phyloP scores from a whole-genome alignment of 2,797 vertebrate genomes.

The Pygocentrus nattereri region DNA sequence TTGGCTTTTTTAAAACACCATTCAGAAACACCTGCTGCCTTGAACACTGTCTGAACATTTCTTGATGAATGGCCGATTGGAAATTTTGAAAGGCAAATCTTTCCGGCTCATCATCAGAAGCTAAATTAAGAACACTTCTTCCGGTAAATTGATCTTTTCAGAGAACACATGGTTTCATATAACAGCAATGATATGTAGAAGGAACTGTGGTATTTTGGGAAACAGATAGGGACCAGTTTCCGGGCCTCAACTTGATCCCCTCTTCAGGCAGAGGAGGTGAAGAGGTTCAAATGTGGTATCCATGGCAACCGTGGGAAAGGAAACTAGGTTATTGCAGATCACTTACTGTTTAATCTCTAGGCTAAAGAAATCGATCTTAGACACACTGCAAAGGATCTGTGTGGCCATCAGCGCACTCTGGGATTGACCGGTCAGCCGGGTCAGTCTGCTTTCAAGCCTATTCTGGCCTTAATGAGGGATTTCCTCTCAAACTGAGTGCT shows the following conservation, averaged over 20 bases:
- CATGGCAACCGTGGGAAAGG: conserved; percentile 30
- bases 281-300: background rate
- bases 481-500: background rate
- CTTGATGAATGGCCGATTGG: too few relatives aligned
- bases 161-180: too few relatives aligned
- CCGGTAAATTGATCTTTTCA: too few relatives aligned
- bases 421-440: background rate
- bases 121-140: too few relatives aligned
- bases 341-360: conserved; percentile 25
- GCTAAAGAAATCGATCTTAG: conserved; percentile 21
- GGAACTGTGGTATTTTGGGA: too few relatives aligned
- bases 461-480: conserved; percentile 14
- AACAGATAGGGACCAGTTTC: too few relatives aligned
- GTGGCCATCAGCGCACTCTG: background rate
- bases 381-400: background rate
- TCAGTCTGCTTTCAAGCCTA: conserved; percentile 14
- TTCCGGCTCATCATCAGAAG: too few relatives aligned
- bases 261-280: background rate
- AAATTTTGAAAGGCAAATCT: too few relatives aligned
- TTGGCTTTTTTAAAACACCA: too few relatives aligned
- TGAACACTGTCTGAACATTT: too few relatives aligned
- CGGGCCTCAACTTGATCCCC: background rate
- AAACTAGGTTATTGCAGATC: conserved; percentile 4
- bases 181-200: background rate
- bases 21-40: too few relatives aligned